Evolutionary conservation across 2,113 vertebrate species (phyloP).

Genomic region (Sarotherodon lohbergeri): DNA sequence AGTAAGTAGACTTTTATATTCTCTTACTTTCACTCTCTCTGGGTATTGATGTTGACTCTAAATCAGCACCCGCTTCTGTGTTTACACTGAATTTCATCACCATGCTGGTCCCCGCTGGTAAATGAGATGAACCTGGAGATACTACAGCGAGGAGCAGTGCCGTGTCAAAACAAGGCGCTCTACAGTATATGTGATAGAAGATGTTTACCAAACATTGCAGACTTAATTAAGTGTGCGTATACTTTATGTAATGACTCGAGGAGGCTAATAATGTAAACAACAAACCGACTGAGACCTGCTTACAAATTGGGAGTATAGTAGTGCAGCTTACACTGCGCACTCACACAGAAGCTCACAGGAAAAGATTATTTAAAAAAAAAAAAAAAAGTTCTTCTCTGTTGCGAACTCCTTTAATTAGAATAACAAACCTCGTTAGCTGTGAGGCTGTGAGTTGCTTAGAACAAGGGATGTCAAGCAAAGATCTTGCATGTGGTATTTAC

Average conservation of each 20-base stretch:
- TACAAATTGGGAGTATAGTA: not conserved
- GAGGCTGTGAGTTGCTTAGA: not conserved
- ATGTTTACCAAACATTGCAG: not conserved
- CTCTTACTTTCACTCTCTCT: not conserved
- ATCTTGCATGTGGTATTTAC: not conserved
- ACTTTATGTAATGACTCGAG: not conserved
- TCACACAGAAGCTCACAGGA: not conserved
- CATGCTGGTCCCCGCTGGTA: not conserved
- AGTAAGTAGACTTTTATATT: not conserved
- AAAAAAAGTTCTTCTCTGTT: not conserved
- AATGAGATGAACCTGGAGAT: constrained; percentile 38
- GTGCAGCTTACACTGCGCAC: not conserved
- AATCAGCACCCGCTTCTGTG: constrained; percentile 19
- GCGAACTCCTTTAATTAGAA: not conserved
- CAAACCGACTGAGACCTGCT: not conserved
- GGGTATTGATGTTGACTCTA: not conserved
- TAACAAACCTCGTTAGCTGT: not conserved
- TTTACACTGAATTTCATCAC: constrained; percentile 56
- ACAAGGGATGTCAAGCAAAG: not conserved
- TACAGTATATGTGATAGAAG: not conserved
- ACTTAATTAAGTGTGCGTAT: not conserved
- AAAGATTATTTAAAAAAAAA: not conserved
- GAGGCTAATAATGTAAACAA: not conserved
- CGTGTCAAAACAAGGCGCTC: not conserved
- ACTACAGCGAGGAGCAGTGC: not conserved